Percentiles rank a stretch among this genome's conserved stretches.
These are phyloP conservation scores for Ellobium chinense DNA, from an alignment of 2,888 invertebrate genomes.

Conservation along the genomic window DNA sequence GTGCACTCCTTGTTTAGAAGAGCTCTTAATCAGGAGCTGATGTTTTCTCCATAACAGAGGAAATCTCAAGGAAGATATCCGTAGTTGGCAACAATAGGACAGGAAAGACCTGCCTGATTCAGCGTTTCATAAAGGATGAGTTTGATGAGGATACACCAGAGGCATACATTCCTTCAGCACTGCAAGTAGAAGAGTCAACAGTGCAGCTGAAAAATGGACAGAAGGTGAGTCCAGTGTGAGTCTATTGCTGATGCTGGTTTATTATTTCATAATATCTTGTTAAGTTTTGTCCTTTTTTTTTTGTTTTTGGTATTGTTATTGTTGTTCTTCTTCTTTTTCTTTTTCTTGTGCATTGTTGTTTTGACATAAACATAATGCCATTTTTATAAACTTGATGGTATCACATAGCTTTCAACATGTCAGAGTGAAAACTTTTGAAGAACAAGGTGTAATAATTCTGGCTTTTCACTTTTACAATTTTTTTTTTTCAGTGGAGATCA, in stretches of 20 bases:
- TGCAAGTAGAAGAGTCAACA: conserved; percentile 25
- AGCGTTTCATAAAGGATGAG: conserved; percentile 29
- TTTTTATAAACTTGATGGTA: no score
- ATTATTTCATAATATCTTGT: neutral
- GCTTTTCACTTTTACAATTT: neutral
- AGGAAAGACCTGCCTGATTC: conserved; percentile 40
- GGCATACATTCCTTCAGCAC: conserved; percentile 33
- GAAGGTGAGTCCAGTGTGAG: neutral
- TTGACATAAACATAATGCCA: no score
- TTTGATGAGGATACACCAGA: conserved; percentile 39
- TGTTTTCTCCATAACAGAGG: conserved; percentile 18
- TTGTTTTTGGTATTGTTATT: neutral
- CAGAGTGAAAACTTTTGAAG: no score
- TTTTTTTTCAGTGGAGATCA: no score
- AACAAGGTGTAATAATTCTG: no score
- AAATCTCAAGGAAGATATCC: conserved; percentile 27
- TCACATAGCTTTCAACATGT: no score
- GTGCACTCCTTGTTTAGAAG: no score
- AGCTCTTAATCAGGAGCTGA: no score
- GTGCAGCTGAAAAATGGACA: conserved; percentile 13
- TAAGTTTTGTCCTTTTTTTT: neutral
- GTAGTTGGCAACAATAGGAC: conserved; percentile 34
- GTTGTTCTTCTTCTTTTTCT: neutral
- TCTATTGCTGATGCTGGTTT: neutral
- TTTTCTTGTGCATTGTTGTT: neutral